phyloP scores from a whole-genome alignment of 2,888 invertebrate genomes.

The Cacoxenus indagator region DNA sequence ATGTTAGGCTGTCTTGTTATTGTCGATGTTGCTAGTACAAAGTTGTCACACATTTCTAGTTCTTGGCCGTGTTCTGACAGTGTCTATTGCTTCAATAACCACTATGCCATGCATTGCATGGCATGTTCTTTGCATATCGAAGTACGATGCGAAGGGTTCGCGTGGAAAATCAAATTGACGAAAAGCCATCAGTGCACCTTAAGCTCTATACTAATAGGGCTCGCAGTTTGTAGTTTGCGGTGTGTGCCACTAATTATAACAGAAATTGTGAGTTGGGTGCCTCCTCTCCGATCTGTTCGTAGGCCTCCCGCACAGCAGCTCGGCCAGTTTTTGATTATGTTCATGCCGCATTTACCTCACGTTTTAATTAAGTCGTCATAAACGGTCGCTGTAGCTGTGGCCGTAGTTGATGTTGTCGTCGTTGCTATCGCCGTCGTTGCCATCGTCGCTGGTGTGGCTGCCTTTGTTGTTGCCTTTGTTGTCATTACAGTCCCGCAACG shows the following conservation, averaged over 20 bases:
- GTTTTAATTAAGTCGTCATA: slow-evolving; percentile 63
- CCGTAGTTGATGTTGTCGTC: neutral
- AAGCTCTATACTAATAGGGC: too few species aligned
- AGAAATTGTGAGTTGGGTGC: slow-evolving; percentile 45
- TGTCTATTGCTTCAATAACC: too few species aligned
- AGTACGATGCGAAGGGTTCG: too few species aligned
- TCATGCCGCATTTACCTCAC: slow-evolving; percentile 62
- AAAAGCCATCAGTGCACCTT: too few species aligned
- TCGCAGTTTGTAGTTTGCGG: too few species aligned
- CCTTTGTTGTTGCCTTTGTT: neutral
- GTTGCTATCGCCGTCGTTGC: slow-evolving; percentile 16
- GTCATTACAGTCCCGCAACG: slow-evolving; percentile 26
- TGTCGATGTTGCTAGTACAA: too few species aligned
- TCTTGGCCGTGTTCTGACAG: too few species aligned
- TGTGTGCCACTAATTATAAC: slow-evolving; percentile 64
- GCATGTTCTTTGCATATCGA: too few species aligned
- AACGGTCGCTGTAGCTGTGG: slow-evolving; percentile 30
- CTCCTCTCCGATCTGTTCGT: slow-evolving; percentile 20
- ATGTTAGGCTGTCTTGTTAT: too few species aligned
- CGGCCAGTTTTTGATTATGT: slow-evolving; percentile 63
- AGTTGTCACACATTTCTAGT: too few species aligned
- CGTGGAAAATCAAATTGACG: too few species aligned
- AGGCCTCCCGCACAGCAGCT: slow-evolving; percentile 32
- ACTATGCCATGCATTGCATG: too few species aligned
- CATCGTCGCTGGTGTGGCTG: slow-evolving; percentile 15